Conservation (phyloP, 2,888 invertebrate species). For the Dendrolimus pini region DNA sequence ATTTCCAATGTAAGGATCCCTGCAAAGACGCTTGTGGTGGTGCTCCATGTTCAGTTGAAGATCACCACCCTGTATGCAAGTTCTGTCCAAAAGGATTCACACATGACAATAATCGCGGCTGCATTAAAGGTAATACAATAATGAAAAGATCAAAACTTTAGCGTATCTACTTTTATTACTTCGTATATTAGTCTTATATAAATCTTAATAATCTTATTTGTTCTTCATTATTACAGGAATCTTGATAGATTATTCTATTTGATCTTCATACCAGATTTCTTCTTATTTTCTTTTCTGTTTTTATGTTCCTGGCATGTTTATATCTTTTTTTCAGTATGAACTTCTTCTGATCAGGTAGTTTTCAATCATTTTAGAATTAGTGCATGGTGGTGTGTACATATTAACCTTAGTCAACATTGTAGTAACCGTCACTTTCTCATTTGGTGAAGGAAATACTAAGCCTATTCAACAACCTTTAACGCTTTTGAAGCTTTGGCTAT, state of each 20-base stretch:
- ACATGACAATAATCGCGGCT: conserved; percentile 94
- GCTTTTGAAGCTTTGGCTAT: conserved; percentile 54
- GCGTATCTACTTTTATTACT: conserved; percentile 43
- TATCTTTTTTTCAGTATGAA: conserved; percentile 66
- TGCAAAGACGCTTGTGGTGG: conserved; percentile 91
- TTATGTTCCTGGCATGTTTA: conserved; percentile 67
- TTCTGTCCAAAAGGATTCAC: conserved; percentile 96
- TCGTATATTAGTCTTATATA: conserved; percentile 61
- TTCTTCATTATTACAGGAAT: conserved; percentile 76
- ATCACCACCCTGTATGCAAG: conserved; percentile 96
- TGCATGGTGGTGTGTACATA: conserved; percentile 55
- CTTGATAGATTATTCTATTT: conserved; percentile 69
- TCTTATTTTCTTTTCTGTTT: conserved; percentile 59
- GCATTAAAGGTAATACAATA: conserved; percentile 90
- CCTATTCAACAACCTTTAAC: conserved; percentile 36
- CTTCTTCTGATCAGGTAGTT: conserved; percentile 68
- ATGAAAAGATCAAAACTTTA: conserved; percentile 4
- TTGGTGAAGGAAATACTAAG: conserved; percentile 49
- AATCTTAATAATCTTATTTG: conserved; percentile 65
- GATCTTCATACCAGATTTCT: conserved; percentile 60
- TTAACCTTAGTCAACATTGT: conserved; percentile 17
- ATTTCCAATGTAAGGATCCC: conserved; percentile 93
- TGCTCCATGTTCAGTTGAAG: conserved; percentile 94
- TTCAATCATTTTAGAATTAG: conserved; percentile 47
- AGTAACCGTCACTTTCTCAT: conserved; percentile 17